These are phyloP conservation scores for Dromococcyx pavoninus DNA, from an alignment of 2,797 vertebrate genomes.

Conservation along the genomic window DNA sequence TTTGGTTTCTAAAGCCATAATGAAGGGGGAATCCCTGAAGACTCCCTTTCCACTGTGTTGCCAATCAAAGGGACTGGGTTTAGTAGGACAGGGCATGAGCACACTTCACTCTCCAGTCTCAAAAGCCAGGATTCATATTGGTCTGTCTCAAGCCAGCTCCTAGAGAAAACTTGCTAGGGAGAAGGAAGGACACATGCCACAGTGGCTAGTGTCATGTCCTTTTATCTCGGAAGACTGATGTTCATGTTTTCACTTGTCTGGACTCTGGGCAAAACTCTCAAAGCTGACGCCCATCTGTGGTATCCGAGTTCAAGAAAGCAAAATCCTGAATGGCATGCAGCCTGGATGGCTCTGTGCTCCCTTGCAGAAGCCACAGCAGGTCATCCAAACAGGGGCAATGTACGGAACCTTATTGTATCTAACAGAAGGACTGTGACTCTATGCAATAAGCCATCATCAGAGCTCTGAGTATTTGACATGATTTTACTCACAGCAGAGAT, in stretches of 20 bases:
- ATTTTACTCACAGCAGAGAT: not conserved
- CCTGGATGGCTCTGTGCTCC: not conserved
- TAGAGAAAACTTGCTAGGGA: not conserved
- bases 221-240: rapidly evolving
- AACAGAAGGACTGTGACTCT: not conserved
- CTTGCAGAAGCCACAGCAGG: not conserved
- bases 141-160: not conserved
- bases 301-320: not conserved
- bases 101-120: not conserved
- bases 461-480: not conserved
- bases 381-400: not conserved
- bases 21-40: not conserved
- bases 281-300: not conserved
- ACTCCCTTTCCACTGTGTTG: not conserved
- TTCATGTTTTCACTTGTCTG: not conserved
- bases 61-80: not conserved
- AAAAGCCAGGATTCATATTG: not conserved
- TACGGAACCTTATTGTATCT: rapidly evolving
- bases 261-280: not conserved
- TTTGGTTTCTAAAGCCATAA: not conserved
- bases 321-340: rapidly evolving
- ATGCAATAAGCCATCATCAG: rapidly evolving
- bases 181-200: not conserved
- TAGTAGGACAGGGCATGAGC: not conserved
- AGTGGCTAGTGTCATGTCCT: not conserved